Base-by-base conservation (phyloP, 1,140 invertebrate species). In the Micrasema longulum region DNA sequence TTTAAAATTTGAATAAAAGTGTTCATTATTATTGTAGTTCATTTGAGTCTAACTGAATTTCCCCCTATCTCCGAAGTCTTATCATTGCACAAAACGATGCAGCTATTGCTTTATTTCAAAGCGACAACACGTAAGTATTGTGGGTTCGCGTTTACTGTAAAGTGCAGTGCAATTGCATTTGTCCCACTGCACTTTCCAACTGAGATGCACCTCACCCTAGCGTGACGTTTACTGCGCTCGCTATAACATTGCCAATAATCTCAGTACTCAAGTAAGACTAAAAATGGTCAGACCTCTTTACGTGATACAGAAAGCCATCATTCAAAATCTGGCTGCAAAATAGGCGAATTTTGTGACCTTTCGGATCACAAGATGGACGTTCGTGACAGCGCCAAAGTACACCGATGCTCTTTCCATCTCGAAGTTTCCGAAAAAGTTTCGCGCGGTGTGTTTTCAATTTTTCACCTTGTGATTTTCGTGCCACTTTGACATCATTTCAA, bases 211-310 rank as follows among this genome's bases (percentile, higher is more conserved):
- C 41, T 43, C 23, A 73, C 43, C 38, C 45, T 73, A 45, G 67
- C 71, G 71, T 73, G 71, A 60, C 65, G 71, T 72, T 67, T 38
- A 41, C 31, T 45, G 65, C 47, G 63, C 60, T 69, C 72, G 48
- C 57, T 67, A 67, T 69, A 73, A 62, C 68, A 73, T n/a, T n/a
- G 71, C 71, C 71, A 73, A 73, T 69, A 74, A 70, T 74, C 72
- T 73, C 72, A 60, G 66, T 68, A 69, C 64, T 73, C 52, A 38
- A 62, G 72, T 60, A 65, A 73, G 66, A 41, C 66, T 69, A 69
- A 69, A 74, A 70, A 74, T 74, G 72, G 72, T 62, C 72, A 74
- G 72, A 69, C 72, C 72, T 66, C 72, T 55, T 53, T 70, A 55
- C 47, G 72, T 74, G 72, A 62, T 52, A 66, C 60, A 55, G 36